These are phyloP conservation scores for Leptura quadrifasciata DNA, from an alignment of 2,888 invertebrate species.

Conservation along the genomic window DNA sequence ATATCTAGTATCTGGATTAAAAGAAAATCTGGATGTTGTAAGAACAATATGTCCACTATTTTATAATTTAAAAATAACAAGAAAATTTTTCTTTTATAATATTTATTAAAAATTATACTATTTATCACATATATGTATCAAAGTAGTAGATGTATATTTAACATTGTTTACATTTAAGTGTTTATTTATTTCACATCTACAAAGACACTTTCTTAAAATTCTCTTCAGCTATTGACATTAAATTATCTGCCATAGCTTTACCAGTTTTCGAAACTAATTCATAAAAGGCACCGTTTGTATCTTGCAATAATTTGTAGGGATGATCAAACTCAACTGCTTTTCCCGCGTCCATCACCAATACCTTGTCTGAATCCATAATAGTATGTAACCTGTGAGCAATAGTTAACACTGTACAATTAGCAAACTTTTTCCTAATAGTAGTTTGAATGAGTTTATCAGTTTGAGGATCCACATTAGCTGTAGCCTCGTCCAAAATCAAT, in stretches of 20 bases:
- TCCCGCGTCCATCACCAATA: slow-evolving; percentile 88
- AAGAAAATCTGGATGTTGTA: no score
- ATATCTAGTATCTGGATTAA: no score
- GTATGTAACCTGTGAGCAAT: slow-evolving; percentile 65
- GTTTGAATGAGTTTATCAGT: slow-evolving; percentile 86
- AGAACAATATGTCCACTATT: no score
- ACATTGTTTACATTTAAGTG: background rate
- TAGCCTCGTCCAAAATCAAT: slow-evolving; percentile 81
- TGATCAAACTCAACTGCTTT: slow-evolving; percentile 85
- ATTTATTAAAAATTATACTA: background rate
- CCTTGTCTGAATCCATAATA: slow-evolving; percentile 76
- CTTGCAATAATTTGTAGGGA: slow-evolving; percentile 80
- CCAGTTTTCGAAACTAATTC: slow-evolving; percentile 83
- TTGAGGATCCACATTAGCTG: slow-evolving; percentile 87
- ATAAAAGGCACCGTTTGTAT: slow-evolving; percentile 56
- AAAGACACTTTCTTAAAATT: background rate
- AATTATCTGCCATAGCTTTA: slow-evolving; percentile 58
- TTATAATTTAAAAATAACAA: no score
- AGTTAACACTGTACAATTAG: slow-evolving; percentile 86
- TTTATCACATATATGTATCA: background rate
- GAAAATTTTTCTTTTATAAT: background rate
- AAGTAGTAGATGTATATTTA: background rate
- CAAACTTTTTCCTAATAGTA: slow-evolving; percentile 84
- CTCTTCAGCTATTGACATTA: slow-evolving; percentile 52
- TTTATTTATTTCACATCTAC: background rate